phyloP scores from a whole-genome alignment of 2,113 vertebrate species.

The Ptyas mucosa region DNA sequence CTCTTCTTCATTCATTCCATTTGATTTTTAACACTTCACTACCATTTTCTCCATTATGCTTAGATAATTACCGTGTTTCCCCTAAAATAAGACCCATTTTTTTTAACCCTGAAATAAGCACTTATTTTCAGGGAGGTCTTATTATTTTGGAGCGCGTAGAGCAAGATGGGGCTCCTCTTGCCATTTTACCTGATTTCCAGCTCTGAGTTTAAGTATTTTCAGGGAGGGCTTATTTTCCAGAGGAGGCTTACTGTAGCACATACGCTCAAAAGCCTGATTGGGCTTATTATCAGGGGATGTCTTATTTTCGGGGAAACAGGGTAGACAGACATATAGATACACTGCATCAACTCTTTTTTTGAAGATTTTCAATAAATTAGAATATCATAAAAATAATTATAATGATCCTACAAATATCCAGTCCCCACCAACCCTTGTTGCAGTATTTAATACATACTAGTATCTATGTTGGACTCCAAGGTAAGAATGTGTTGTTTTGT shows the following conservation, averaged over 20 bases:
- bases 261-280: too few species aligned
- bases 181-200: too few species aligned
- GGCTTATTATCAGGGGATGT: too few species aligned
- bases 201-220: too few species aligned
- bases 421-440: neutral
- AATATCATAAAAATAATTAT: neutral
- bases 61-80: neutral
- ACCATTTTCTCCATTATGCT: neutral
- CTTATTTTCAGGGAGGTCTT: too few species aligned
- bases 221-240: too few species aligned
- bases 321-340: neutral
- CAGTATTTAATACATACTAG: slow-evolving; percentile 71
- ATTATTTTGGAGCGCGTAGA: too few species aligned
- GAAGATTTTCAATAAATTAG: neutral
- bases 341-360: neutral
- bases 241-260: too few species aligned
- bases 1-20: neutral
- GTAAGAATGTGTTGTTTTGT: slow-evolving; percentile 88
- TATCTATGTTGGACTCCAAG: slow-evolving; percentile 83
- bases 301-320: too few species aligned
- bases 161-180: too few species aligned
- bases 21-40: neutral
- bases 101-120: too few species aligned
- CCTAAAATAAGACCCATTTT: too few species aligned
- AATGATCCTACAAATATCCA: neutral